These are phyloP conservation scores for Umimayanthus chanpuru DNA, from an alignment of 92 coral and sea anemone species.

Conservation along the genomic window DNA sequence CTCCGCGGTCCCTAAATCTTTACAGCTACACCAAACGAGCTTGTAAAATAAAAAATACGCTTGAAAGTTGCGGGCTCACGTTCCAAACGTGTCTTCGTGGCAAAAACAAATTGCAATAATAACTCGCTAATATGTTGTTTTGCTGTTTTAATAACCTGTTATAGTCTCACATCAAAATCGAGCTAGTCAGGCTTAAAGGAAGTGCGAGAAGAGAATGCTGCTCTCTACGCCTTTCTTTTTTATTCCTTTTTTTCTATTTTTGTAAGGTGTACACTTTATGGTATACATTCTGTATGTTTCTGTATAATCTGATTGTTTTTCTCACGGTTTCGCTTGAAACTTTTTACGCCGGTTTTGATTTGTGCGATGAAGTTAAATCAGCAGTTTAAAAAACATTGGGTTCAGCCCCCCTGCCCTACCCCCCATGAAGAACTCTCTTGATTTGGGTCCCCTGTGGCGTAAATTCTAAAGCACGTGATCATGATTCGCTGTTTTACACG, in stretches of 20 bases:
- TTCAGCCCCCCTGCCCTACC: conserved; percentile 8
- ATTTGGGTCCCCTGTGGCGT: conserved; percentile 8
- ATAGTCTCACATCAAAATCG: conserved; percentile 22
- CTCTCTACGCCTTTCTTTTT: conserved; percentile 30
- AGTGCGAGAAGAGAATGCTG: too few species aligned
- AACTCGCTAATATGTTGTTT: conserved; percentile 23
- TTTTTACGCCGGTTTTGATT: conserved; percentile 16
- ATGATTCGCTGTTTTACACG: neutral
- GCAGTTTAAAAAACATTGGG: neutral
- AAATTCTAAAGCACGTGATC: conserved; percentile 30
- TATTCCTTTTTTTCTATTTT: conserved; percentile 17
- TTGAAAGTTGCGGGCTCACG: too few species aligned
- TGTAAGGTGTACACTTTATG: too few species aligned
- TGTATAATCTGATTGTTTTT: conserved; percentile 5
- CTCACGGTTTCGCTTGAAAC: conserved; percentile 15
- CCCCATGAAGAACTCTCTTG: too few species aligned
- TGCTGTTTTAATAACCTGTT: conserved; percentile 13
- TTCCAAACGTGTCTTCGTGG: conserved; percentile 18
- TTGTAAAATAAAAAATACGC: too few species aligned
- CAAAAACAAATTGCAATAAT: conserved; percentile 14
- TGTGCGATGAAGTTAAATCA: conserved; percentile 3
- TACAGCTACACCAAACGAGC: too few species aligned
- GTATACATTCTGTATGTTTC: conserved; percentile 17
- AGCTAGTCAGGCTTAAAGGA: too few species aligned
- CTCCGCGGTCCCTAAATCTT: too few species aligned